Evolutionary conservation across 2,113 vertebrate genomes (phyloP).

Genomic region (Marcusenius ussheri): DNA sequence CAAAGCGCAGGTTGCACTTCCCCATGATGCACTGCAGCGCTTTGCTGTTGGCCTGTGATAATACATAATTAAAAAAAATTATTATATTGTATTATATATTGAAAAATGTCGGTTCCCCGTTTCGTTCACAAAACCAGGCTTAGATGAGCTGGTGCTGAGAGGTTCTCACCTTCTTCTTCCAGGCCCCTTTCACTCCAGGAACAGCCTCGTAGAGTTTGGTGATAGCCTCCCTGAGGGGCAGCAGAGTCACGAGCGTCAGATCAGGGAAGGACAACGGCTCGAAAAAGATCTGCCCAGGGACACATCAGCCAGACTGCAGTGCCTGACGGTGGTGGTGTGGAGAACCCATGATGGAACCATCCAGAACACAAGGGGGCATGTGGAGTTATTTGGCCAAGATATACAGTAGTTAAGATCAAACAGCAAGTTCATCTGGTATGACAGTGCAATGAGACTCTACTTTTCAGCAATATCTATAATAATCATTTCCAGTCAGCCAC

Average conservation of each 20-base stretch:
- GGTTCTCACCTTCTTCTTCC: slow-evolving; percentile 82
- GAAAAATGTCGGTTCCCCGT: background rate
- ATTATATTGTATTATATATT: background rate
- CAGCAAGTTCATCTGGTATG: background rate
- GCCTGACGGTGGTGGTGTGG: background rate
- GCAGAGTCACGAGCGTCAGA: background rate
- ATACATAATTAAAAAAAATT: background rate
- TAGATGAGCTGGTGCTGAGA: background rate
- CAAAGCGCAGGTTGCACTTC: slow-evolving; percentile 88
- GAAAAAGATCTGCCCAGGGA: background rate
- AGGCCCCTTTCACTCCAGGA: slow-evolving; percentile 79
- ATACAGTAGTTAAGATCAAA: background rate
- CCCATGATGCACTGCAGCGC: slow-evolving; percentile 82
- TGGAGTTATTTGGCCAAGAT: background rate
- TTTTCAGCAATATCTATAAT: background rate
- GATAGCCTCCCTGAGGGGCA: slow-evolving; percentile 79
- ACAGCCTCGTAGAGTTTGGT: slow-evolving; percentile 87
- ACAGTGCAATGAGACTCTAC: background rate
- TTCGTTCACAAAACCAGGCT: background rate
- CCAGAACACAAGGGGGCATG: background rate
- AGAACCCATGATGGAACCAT: background rate
- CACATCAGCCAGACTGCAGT: background rate
- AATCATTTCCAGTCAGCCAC: background rate
- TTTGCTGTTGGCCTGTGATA: slow-evolving; percentile 72
- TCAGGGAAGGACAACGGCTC: background rate